These are phyloP conservation scores for Cepaea nemoralis DNA, from an alignment of 1,140 invertebrate species.

Conservation along the genomic window DNA sequence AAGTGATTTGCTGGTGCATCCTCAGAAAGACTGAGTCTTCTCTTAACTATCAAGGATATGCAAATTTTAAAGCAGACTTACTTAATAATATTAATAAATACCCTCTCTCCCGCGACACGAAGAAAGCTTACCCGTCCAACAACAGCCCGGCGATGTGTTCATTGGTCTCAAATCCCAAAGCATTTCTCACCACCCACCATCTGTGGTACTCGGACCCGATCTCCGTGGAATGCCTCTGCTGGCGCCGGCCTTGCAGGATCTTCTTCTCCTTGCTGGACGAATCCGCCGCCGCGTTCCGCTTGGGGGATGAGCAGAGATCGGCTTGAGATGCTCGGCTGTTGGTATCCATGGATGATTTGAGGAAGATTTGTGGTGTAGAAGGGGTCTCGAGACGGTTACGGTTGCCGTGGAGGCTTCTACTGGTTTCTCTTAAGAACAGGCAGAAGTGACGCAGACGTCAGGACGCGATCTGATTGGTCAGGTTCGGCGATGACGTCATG, in stretches of 20 bases:
- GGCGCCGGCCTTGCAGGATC: slow-evolving; percentile 19
- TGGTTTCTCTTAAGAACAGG: not conserved
- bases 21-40: too few species aligned
- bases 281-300: not conserved
- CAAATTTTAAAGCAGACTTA: too few species aligned
- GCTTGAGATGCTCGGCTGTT: not conserved
- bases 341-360: not conserved
- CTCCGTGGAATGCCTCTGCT: slow-evolving; percentile 36
- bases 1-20: too few species aligned
- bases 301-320: not conserved
- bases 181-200: slow-evolving; percentile 31
- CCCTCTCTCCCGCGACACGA: too few species aligned
- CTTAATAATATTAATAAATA: too few species aligned
- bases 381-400: not conserved
- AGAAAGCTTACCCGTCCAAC: slow-evolving; percentile 30
- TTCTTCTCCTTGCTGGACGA: slow-evolving; percentile 21
- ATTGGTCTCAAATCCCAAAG: slow-evolving; percentile 31
- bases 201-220: slow-evolving; percentile 34
- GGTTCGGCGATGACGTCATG: not conserved
- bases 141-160: slow-evolving; percentile 34
- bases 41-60: too few species aligned
- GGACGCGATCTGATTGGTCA: not conserved
- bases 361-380: not conserved
- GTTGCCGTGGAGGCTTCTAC: not conserved
- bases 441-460: not conserved